Evolutionary conservation across 2,888 invertebrate genomes (phyloP).

Genomic region (Ramazzottius varieornatus): DNA sequence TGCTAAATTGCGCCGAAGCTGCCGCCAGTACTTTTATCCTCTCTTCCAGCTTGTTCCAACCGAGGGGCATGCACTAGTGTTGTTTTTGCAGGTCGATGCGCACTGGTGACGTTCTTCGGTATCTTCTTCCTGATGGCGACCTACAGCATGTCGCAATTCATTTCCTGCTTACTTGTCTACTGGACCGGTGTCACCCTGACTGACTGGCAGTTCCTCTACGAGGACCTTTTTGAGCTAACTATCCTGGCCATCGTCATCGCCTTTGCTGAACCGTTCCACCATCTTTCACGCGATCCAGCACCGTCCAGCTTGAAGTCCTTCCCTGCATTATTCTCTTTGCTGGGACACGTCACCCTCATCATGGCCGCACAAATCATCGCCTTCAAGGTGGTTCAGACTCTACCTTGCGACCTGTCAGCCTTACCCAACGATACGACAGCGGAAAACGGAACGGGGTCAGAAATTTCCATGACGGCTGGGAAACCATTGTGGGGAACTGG

Average conservation of each 20-base stretch:
- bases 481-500: conserved; percentile 12
- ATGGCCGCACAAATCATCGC: background rate
- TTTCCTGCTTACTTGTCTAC: background rate
- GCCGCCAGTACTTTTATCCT: too few species aligned
- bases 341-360: background rate
- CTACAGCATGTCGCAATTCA: conserved; percentile 57
- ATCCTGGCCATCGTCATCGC: background rate
- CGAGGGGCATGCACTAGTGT: too few species aligned
- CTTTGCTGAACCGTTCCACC: background rate
- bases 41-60: too few species aligned
- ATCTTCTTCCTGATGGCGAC: conserved; percentile 69
- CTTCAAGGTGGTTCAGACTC: background rate
- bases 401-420: background rate
- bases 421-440: background rate
- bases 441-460: background rate
- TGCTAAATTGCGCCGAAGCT: too few species aligned
- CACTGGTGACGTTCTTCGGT: conserved; percentile 62
- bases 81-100: too few species aligned
- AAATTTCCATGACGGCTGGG: too few species aligned
- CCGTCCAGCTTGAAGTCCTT: conserved; percentile 1
- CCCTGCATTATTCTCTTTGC: background rate
- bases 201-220: conserved; percentile 18
- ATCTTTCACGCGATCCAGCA: background rate
- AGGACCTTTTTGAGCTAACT: conserved; percentile 30
- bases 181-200: conserved; percentile 35